Evolutionary conservation across 2,797 vertebrate species (phyloP).

Genomic region (Simalia tracyae): DNA sequence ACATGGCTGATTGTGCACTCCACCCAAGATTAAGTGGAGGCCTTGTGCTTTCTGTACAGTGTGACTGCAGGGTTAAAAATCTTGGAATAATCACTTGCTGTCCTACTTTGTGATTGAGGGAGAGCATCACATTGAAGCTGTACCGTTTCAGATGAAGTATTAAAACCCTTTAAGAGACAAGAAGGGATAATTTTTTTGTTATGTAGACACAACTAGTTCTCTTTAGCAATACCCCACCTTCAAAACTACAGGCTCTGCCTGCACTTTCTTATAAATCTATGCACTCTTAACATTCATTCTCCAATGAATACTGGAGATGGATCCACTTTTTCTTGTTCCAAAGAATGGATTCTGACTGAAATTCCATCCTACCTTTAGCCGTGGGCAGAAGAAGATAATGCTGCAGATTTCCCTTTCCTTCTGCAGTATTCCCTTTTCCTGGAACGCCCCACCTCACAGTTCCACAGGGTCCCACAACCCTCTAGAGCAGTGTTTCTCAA

Average conservation of each 20-base stretch:
- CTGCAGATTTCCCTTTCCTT: background rate
- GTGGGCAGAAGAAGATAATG: background rate
- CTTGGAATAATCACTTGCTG: slow-evolving; percentile 96
- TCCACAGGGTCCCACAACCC: background rate
- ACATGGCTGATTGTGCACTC: slow-evolving; percentile 75
- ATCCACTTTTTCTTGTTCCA: background rate
- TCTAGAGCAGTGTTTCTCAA: background rate
- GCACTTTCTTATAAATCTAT: background rate
- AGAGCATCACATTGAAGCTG: slow-evolving; percentile 94
- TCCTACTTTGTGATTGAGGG: slow-evolving; percentile 95
- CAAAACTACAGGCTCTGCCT: background rate
- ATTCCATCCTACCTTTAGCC: background rate
- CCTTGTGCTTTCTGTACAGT: slow-evolving; percentile 90
- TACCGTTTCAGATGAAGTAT: slow-evolving; percentile 98
- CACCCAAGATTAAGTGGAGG: slow-evolving; percentile 85
- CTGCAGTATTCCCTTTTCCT: background rate
- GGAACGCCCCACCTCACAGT: background rate
- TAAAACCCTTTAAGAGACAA: slow-evolving; percentile 80
- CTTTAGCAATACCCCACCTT: background rate
- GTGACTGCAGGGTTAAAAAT: slow-evolving; percentile 89
- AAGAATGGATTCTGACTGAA: background rate
- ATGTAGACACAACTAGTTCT: background rate
- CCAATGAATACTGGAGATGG: background rate
- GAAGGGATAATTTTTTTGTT: background rate
- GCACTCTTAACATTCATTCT: background rate